Base-by-base conservation (phyloP, 1,140 invertebrate species). In the Diprion similis region DNA sequence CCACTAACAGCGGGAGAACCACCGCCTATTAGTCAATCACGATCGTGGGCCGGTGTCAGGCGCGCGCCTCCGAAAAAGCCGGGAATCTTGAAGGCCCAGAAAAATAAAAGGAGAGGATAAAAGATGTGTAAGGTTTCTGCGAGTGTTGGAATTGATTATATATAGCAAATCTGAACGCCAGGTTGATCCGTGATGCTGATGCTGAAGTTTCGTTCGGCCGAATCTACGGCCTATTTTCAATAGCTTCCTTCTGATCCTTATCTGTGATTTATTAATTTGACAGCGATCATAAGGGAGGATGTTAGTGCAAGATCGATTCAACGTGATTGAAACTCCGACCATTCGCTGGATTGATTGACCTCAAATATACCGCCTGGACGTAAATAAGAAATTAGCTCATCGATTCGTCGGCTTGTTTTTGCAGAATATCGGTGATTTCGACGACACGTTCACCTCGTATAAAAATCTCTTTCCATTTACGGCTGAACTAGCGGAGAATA, bases 21-120 rank as follows among this genome's bases (percentile, higher is more conserved):
- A 59, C 51, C 11, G 51, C 51, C 51, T 59, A 59, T 59, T 59
- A 59, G 51, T 59, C 51, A 59, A 59, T 59, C 51, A 59, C 51
- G 51, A 17, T 59, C 11, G 1, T 17, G 11, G 51, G 51, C 51
- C 51, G 9, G 51, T 59, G 51, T 59, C 51, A 59, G 51, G 11
- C 51, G 51, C 51, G n/a, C 51, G 51, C 51, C 51, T 59, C 11
- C 51, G 11, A 59, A 59, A 59, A 59, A 59, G 11, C 51, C 51
- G 51, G 51, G 51, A 59, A 59, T 59, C 51, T 59, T 59, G 9
- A 59, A 59, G 51, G n/a, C 51, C 51, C 51, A 9, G 2, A 59
- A 9, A 59, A 59, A 59, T 59, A 59, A 59, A 59, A 59, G 11
- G n/a, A 13, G 11, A 59, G 51, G n/a, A 59, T 13, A 17, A 17